A percentile compares a stretch with the other conserved stretches of the same genome.
Conservation (phyloP, 53 echinoderm and acorn worm genomes). For the Holothuria scabra region DNA sequence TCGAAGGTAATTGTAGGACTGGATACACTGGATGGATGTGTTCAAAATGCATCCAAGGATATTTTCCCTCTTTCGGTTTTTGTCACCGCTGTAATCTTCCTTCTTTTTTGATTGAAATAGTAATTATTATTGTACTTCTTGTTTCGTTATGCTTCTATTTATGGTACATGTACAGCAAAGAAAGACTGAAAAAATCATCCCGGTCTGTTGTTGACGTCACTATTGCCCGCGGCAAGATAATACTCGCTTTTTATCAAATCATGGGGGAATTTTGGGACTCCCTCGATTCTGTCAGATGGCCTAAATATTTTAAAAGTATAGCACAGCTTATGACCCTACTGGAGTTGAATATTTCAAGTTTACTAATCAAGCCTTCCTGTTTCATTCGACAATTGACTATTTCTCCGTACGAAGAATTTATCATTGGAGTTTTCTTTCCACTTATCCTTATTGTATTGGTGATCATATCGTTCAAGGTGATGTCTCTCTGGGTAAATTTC, state of each 20-base stretch:
- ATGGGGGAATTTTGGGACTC: slow-evolving; percentile 49
- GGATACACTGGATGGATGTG: slow-evolving; percentile 58
- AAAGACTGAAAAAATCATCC: background rate
- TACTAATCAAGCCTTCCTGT: slow-evolving; percentile 32
- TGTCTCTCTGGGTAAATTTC: background rate
- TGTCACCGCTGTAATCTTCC: slow-evolving; percentile 33
- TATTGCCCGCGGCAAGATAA: slow-evolving; percentile 42
- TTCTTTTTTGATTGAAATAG: background rate
- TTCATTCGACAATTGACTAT: background rate
- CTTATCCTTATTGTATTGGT: background rate
- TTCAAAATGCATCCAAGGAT: background rate
- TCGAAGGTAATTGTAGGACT: slow-evolving; percentile 2
- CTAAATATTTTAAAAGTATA: slow-evolving; percentile 1
- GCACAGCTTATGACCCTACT: background rate
- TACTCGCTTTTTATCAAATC: slow-evolving; percentile 56
- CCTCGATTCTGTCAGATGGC: slow-evolving; percentile 15
- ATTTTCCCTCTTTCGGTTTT: slow-evolving; percentile 32
- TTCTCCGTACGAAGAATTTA: slow-evolving; percentile 16
- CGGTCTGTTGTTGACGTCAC: slow-evolving; percentile 20
- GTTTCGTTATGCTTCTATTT: background rate
- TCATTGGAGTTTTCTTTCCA: slow-evolving; percentile 30
- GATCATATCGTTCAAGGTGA: background rate
- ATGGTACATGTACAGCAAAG: background rate
- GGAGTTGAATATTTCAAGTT: background rate
- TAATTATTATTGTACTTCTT: slow-evolving; percentile 2